Evolutionary conservation across 2,797 vertebrate genomes (phyloP), one percentile per base, ranked within the genome.

Genomic region (Phyllotis vaccarum): DNA sequence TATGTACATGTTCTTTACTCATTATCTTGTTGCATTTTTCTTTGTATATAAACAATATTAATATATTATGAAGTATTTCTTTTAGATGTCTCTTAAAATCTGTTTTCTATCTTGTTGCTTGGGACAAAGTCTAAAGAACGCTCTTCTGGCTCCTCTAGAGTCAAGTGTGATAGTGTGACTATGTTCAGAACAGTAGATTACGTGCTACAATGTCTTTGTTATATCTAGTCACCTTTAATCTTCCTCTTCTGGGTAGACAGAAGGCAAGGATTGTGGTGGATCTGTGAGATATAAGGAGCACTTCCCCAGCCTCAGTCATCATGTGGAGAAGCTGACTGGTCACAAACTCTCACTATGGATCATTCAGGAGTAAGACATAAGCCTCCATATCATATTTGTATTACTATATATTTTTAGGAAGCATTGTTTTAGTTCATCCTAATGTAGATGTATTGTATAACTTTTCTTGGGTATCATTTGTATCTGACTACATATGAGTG

Each of bases 21-120:
- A 80, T 86, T n/a, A n/a, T n/a, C 72, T 60, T 94, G 68, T 49
- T 91, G 37, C 78, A n/a, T 54, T 78, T 93, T 94, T 72, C 46
- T 58, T 86, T 79, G 19, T 46, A 37, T 27, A 46, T 64, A 89
- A 89, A 64, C 90, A 8, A 34, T 43, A n/a, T 58, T 72, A 81
- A 46, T n/a, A 19, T 60, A 66, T 8, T 89, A 31, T 86, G n/a
- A 81, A 54, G 2, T 72, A 21, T 43, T 29, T 27, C 58, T 86
- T 93, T 31, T 72, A 43, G 29, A 40, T 72, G 11, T 60, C 22
- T 94, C 79, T 85, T 80, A 91, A 86, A 94, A 78, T 89, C 46
- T 76, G 11, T 82, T 72, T 34, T 88, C 46, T 2, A 7, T 13
- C 64, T 95, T 66, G 87, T 90, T 89, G 8, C 29, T 58, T 56